A percentile compares a stretch with the other conserved stretches of the same genome.
phyloP scores from a whole-genome alignment of 37 sponge, comb jelly and placozoan genomes.

The Beroe ovata region DNA sequence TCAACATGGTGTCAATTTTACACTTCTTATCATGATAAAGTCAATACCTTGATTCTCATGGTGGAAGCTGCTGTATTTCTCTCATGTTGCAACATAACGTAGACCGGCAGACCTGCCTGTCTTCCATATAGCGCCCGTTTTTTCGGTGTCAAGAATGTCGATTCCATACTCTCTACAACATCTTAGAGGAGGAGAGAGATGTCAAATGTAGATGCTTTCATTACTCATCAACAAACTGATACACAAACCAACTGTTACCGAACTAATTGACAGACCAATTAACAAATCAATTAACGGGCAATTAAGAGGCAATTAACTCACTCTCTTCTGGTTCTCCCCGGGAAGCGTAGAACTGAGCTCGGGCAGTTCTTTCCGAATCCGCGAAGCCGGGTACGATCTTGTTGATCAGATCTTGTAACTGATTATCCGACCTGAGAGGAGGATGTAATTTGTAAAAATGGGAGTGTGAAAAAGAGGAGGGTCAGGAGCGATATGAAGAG shows the following conservation, averaged over 20 bases:
- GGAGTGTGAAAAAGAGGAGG: no score
- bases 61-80: conserved; percentile 7
- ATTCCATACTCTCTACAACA: neutral
- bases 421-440: conserved; percentile 1
- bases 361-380: neutral
- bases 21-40: no score
- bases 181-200: no score
- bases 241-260: no score
- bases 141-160: conserved; percentile 8
- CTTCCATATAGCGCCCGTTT: conserved; percentile 29
- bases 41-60: conserved; percentile 43
- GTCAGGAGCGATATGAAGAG: no score
- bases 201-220: no score
- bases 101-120: neutral
- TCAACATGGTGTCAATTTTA: neutral
- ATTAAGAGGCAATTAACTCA: neutral
- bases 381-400: conserved; percentile 35
- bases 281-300: neutral
- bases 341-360: conserved; percentile 20
- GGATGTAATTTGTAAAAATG: neutral
- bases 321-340: neutral
- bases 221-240: no score
- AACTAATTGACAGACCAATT: no score
- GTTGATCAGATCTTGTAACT: conserved; percentile 47
- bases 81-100: conserved; percentile 35